These are phyloP conservation scores for Teleogryllus oceanicus DNA, from an alignment of 2,888 invertebrate species.

Conservation along the genomic window DNA sequence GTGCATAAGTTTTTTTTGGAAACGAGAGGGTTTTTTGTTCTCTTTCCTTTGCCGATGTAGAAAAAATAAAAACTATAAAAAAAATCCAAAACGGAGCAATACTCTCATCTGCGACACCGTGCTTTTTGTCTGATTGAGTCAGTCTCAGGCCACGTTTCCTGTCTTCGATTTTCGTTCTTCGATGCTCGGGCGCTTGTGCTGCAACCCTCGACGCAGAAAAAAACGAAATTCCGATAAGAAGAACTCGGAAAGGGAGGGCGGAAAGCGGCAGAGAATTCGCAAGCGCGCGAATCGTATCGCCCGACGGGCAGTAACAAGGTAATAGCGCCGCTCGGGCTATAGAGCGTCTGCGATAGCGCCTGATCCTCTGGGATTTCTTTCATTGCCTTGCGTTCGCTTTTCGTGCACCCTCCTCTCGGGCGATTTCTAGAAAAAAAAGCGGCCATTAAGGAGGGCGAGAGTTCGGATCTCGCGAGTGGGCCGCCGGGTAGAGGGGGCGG, in stretches of 20 bases:
- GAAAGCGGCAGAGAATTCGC: background rate
- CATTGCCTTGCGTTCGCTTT: background rate
- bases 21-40: too few species aligned
- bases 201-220: too few species aligned
- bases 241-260: background rate
- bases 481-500: too few species aligned
- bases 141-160: too few species aligned
- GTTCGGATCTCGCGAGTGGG: background rate
- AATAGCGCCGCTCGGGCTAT: conserved; percentile 18
- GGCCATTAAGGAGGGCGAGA: conserved; percentile 6
- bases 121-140: too few species aligned
- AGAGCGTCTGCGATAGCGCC: background rate
- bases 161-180: too few species aligned
- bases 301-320: background rate
- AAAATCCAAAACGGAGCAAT: too few species aligned
- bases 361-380: conserved; percentile 18
- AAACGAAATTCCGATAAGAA: background rate
- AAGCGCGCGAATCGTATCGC: background rate
- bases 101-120: too few species aligned
- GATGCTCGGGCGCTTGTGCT: too few species aligned
- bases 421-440: background rate
- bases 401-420: background rate
- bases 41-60: too few species aligned
- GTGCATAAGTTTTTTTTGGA: too few species aligned
- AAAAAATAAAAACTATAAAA: too few species aligned